A percentile compares a stretch with the other conserved stretches of the same genome.
These are phyloP conservation scores for Pyrgus malvae DNA, from an alignment of 2,888 invertebrate species.

Conservation along the genomic window DNA sequence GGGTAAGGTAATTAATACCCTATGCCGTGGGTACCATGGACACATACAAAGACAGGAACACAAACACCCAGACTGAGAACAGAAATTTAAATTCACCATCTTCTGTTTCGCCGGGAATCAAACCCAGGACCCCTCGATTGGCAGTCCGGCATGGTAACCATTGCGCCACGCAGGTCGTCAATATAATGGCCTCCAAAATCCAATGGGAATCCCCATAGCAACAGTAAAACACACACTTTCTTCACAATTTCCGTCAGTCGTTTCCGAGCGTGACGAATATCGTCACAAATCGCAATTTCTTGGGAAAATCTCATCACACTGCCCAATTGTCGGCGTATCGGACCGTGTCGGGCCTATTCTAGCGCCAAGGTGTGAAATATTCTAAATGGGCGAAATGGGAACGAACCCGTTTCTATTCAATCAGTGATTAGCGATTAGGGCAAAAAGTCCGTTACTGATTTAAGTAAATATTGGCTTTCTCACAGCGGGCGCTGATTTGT, in stretches of 20 bases:
- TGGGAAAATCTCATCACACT: conserved; percentile 50
- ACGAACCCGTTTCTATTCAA: conserved; percentile 19
- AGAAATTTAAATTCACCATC: too few species aligned
- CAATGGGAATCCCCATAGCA: not conserved
- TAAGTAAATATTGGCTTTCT: conserved; percentile 5
- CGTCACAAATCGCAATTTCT: conserved; percentile 55
- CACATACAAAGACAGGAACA: too few species aligned
- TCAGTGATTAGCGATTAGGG: conserved; percentile 9
- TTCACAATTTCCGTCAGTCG: too few species aligned
- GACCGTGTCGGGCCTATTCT: conserved; percentile 19
- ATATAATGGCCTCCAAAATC: too few species aligned
- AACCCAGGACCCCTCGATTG: too few species aligned
- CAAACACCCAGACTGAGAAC: too few species aligned
- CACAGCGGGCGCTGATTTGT: not conserved
- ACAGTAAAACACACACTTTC: not conserved
- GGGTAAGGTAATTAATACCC: too few species aligned
- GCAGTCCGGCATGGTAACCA: too few species aligned
- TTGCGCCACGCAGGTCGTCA: too few species aligned
- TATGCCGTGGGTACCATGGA: too few species aligned
- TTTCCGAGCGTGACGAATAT: conserved; percentile 33
- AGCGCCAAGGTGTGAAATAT: conserved; percentile 12
- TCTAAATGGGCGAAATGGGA: conserved; percentile 19
- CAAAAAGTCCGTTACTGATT: conserved; percentile 11
- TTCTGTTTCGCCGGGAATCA: too few species aligned
- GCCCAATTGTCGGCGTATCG: conserved; percentile 26